A percentile compares a stretch with the other conserved stretches of the same genome.
Conservation (phyloP, 2,113 vertebrate genomes). For the Notiomystis cincta region DNA sequence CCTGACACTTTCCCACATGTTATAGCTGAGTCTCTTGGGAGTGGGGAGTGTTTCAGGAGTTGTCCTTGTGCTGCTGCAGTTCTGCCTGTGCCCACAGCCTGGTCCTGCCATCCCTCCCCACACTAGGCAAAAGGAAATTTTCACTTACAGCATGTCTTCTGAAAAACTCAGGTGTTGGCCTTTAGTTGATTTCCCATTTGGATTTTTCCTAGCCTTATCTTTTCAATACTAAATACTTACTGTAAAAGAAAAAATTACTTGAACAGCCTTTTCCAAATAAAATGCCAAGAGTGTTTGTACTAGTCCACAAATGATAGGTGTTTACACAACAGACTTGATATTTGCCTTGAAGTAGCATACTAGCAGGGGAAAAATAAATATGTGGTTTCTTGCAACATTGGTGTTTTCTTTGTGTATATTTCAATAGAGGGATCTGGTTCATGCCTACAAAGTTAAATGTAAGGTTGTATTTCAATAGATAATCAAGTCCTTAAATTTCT, state of each 20-base stretch:
- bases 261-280: not conserved
- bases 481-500: not conserved
- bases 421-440: not conserved
- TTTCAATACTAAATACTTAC: not conserved
- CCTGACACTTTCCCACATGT: not conserved
- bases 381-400: not conserved
- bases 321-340: not conserved
- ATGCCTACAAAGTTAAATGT: not conserved
- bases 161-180: not conserved
- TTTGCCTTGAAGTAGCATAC: slow-evolving; percentile 8
- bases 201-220: not conserved
- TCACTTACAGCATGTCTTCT: not conserved
- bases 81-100: not conserved
- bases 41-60: not conserved
- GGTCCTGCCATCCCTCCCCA: not conserved
- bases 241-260: not conserved
- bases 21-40: not conserved
- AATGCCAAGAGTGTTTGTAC: not conserved
- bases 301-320: slow-evolving; percentile 5
- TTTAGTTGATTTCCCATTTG: not conserved
- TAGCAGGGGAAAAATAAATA: not conserved
- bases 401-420: not conserved
- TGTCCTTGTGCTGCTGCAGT: not conserved
- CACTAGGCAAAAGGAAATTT: not conserved
- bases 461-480: not conserved